A percentile compares a stretch with the other conserved stretches of the same genome.
phyloP scores from a whole-genome alignment of 2,888 invertebrate species.

The Colletes collaris region DNA sequence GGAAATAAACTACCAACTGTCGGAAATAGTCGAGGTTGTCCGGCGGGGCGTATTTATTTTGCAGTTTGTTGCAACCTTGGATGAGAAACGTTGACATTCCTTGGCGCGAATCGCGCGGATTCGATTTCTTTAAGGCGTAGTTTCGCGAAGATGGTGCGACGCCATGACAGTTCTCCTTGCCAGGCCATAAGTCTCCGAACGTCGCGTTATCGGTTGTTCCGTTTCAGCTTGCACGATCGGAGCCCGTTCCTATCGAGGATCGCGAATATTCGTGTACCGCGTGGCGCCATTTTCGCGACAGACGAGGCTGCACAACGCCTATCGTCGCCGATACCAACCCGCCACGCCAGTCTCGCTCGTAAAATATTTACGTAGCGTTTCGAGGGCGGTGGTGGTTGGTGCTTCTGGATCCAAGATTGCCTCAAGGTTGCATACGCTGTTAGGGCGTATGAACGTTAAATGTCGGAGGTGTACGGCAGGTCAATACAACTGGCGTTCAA shows the following conservation, averaged over 20 bases:
- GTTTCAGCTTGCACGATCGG: too few species aligned
- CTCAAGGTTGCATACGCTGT: constrained; percentile 36
- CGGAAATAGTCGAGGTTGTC: too few species aligned
- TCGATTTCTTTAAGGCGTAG: too few species aligned
- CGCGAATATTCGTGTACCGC: background rate
- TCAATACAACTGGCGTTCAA: constrained; percentile 18
- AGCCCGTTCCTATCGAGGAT: background rate
- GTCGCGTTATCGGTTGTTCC: too few species aligned
- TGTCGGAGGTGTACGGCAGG: constrained; percentile 25
- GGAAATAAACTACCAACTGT: background rate
- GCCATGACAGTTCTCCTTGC: too few species aligned
- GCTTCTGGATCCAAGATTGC: constrained; percentile 2
- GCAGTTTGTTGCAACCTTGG: too few species aligned
- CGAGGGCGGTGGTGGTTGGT: constrained; percentile 23
- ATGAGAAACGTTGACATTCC: too few species aligned
- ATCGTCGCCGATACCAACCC: too few species aligned
- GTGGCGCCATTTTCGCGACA: constrained; percentile 18
- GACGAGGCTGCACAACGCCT: background rate
- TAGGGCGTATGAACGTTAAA: constrained; percentile 19
- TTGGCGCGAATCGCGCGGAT: too few species aligned
- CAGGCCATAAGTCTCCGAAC: too few species aligned
- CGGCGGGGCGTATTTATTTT: too few species aligned
- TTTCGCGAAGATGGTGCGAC: too few species aligned
- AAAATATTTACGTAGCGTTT: constrained; percentile 55
- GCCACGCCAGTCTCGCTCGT: constrained; percentile 37